phyloP scores from a whole-genome alignment of 2,888 invertebrate genomes.

The Resseliella maxima region DNA sequence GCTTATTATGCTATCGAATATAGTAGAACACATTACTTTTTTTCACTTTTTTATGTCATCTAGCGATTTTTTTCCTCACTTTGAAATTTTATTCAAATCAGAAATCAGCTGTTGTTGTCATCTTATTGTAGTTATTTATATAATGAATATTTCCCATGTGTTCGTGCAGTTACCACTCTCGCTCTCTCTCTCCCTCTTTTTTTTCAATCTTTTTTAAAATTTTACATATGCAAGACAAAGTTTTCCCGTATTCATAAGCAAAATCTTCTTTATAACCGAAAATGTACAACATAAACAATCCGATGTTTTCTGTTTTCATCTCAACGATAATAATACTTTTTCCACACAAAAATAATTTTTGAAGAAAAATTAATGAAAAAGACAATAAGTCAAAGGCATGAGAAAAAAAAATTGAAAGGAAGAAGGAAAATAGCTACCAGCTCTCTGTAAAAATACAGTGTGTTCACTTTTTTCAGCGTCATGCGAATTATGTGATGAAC shows the following conservation, averaged over 20 bases:
- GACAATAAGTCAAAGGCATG: neutral
- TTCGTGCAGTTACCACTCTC: neutral
- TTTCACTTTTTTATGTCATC: neutral
- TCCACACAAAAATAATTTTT: too few relatives aligned
- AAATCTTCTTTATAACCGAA: too few relatives aligned
- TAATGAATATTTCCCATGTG: slow-evolving; percentile 34
- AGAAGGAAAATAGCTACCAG: neutral
- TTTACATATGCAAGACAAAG: too few relatives aligned
- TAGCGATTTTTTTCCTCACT: neutral
- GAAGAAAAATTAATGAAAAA: too few relatives aligned
- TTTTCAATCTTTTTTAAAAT: too few relatives aligned
- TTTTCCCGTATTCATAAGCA: too few relatives aligned
- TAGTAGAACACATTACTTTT: neutral
- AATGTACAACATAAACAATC: too few relatives aligned
- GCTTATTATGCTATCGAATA: neutral
- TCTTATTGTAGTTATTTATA: slow-evolving; percentile 51
- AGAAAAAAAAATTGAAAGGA: neutral
- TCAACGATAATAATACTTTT: too few relatives aligned
- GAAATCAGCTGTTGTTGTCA: slow-evolving; percentile 54
- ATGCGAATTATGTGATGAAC: slow-evolving; percentile 22
- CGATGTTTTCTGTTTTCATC: neutral
- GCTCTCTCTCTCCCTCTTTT: neutral
- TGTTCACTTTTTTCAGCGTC: neutral
- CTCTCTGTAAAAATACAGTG: too few relatives aligned
- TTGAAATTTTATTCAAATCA: slow-evolving; percentile 4